A percentile compares a stretch with the other conserved stretches of the same genome.
phyloP scores from a whole-genome alignment of 2,797 vertebrate species.

The Myotis myotis region DNA sequence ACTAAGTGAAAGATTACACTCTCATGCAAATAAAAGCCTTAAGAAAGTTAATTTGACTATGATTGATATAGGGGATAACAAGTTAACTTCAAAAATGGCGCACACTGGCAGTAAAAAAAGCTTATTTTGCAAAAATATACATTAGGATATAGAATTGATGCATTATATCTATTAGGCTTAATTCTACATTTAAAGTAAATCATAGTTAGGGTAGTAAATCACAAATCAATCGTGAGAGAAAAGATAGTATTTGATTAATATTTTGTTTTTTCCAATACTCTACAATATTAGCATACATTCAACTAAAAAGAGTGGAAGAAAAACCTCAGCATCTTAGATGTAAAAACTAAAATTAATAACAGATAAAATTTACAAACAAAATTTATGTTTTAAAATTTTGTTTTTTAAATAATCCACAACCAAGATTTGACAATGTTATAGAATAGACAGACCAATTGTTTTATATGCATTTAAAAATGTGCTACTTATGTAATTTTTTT shows the following conservation, averaged over 20 bases:
- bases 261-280: neutral
- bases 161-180: neutral
- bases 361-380: neutral
- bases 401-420: neutral
- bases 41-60: neutral
- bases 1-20: neutral
- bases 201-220: neutral
- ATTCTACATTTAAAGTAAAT: conserved; percentile 26
- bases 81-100: neutral
- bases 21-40: conserved; percentile 37
- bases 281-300: neutral
- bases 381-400: neutral
- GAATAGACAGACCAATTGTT: neutral
- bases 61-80: neutral
- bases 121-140: conserved; percentile 21
- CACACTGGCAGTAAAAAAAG: neutral
- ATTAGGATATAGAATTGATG: fast-evolving
- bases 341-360: neutral
- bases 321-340: neutral
- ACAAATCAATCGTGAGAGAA: neutral
- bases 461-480: neutral
- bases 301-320: neutral
- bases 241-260: neutral
- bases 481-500: neutral
- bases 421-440: neutral